Base-by-base conservation (phyloP, 2,113 vertebrate genomes). In the Rana temporaria region DNA sequence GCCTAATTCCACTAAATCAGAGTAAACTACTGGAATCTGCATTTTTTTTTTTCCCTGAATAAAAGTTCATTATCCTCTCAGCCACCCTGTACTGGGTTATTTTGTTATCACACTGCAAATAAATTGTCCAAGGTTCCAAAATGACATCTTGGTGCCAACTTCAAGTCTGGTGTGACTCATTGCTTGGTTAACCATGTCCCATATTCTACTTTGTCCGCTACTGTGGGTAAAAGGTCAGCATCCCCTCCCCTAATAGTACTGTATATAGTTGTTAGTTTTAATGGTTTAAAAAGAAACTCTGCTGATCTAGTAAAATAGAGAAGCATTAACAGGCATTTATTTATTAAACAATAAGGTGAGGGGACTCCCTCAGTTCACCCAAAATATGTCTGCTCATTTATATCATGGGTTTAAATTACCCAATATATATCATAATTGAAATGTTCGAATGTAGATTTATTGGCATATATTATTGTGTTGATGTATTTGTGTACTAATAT, bases 51-150 rank as follows among this genome's bases (percentile, higher is more conserved):
- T 63, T n/a, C 16, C 48, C 32, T 18, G 19, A 62, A 76, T 38
- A 32, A 63, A 76, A 52, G 73, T 48, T 76, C 34, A 63, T 20
- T 62, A 63, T 48, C 34, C 75, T 53, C 75, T 16, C 56, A 42
- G 73, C 32, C 19, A 63, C 48, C 59, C 34, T 0, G 15, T 42
- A 9, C 26, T 4, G 22, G 6, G 42, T 65, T 26, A 26, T 5
- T 24, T 26, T 65, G 26, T 76, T 65, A 78, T 65, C 38, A 53
- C 14, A 65, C 75, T 53, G 75, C 38, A 65, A 78, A 78, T 78
- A 65, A 9, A 53, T 52, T 48, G 15, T 65, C 38, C 38, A 26
- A n/a, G 24, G 7, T 65, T 78, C 52, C 59, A 65, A 26, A 52
- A 78, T 53, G 22, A 53, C 75, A 48, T 22, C 38, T 65, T 55